phyloP scores from a whole-genome alignment of 2,113 vertebrate genomes.

The Sapayoa aenigma region DNA sequence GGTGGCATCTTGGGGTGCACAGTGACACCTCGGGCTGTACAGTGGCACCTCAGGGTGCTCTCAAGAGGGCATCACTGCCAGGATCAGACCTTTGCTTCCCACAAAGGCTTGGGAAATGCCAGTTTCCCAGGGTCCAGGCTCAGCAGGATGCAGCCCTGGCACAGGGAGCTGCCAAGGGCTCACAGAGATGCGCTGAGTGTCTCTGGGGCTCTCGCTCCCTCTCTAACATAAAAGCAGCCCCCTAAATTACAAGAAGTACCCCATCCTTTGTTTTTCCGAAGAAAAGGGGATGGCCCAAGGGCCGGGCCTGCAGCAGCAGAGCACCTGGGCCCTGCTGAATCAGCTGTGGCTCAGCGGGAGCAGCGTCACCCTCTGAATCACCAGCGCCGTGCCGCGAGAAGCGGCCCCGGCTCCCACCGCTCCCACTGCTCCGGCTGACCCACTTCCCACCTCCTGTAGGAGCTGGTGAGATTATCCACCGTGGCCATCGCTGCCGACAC shows the following conservation, averaged over 20 bases:
- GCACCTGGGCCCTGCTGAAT: not conserved
- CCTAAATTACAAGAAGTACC: not conserved
- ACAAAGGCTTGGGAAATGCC: rapidly evolving
- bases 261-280: not conserved
- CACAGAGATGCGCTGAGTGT: not conserved
- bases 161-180: not conserved
- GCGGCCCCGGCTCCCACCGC: not conserved
- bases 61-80: not conserved
- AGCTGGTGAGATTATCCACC: not conserved
- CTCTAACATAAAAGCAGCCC: not conserved
- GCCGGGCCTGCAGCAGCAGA: not conserved
- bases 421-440: not conserved
- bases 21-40: not conserved
- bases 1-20: not conserved
- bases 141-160: rapidly evolving
- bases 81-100: not conserved
- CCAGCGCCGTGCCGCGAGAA: not conserved
- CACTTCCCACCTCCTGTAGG: not conserved
- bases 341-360: conserved; percentile 14
- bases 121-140: not conserved
- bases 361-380: conserved; percentile 8
- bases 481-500: not conserved
- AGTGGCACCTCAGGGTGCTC: not conserved
- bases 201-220: not conserved
- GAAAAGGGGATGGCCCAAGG: not conserved